Evolutionary conservation across 1,140 invertebrate genomes (phyloP), one percentile per base, ranked within the genome.

Genomic region (Episyrphus balteatus): DNA sequence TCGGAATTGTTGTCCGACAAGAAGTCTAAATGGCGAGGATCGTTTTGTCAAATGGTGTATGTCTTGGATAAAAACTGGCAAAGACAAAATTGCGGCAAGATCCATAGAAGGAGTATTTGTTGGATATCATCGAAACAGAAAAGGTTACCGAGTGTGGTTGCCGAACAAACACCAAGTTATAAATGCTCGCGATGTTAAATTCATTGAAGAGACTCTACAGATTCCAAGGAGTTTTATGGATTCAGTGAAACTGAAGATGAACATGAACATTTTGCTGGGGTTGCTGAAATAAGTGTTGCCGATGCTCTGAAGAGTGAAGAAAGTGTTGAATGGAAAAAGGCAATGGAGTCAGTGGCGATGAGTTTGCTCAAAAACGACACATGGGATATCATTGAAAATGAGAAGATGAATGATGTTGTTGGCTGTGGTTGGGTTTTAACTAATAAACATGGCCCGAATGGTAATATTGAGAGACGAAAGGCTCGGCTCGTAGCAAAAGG

Each of bases 1-100:
- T 17, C 21, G 44, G 37, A 57, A 57, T 44, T 15, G 53, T 33
- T 50, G 47, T 46, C 45, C 48, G 59, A 45, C 50, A 44, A 32
- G 45, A 14, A 42, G 42, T 38, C 34, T 50, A 17, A 19, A 33
- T 11, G 47, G 47, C 9, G 17, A 45, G 33, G 66, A 60, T 12
- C 68, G 66, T 6, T 49, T 56, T 34, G 61, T 70, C 47, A 26
- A 55, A 17, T 71, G 65, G 21, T 26, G 3, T 26, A 26, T 8
- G 8, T 26, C 21, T 8, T 26, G 21, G 21, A 3, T 8, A 26
- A 26, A 8, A 26, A 3, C 8, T 8, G 21, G 21, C 3, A 26
- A 26, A 26, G 21, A 3, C 21, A 26, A 26, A 26, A 5, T 26
- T 26, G 21, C 3, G 3, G 21, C 3, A 5, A 26, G 21, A 26